phyloP scores from a whole-genome alignment of 2,113 vertebrate genomes.

The Poecilia latipinna region DNA sequence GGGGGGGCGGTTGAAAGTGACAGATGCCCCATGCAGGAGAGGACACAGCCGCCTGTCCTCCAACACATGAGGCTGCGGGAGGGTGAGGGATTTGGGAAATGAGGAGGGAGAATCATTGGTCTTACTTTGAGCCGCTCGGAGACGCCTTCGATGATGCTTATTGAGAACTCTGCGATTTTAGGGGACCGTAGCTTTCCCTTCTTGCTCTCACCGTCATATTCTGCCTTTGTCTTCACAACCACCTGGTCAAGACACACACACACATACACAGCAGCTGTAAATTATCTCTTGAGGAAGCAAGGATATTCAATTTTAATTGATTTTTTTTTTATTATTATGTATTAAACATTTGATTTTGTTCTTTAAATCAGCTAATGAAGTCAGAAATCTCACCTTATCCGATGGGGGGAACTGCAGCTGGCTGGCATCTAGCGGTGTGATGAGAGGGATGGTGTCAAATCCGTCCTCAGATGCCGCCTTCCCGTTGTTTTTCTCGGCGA shows the following conservation, averaged over 20 bases:
- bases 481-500: conserved; percentile 88
- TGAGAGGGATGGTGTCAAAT: conserved; percentile 95
- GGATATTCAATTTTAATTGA: neutral
- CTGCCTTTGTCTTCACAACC: conserved; percentile 95
- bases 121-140: conserved; percentile 95
- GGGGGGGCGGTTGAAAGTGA: conserved; percentile 1
- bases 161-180: conserved; percentile 93
- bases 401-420: conserved; percentile 93
- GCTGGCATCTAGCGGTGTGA: conserved; percentile 93
- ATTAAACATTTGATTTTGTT: neutral
- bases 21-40: conserved; percentile 28
- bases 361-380: neutral
- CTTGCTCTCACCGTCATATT: conserved; percentile 90
- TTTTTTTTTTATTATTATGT: neutral
- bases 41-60: conserved; percentile 23
- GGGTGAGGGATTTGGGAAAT: conserved; percentile 7
- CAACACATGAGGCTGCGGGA: conserved; percentile 13
- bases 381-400: conserved; percentile 85
- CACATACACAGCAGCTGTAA: neutral
- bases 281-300: neutral
- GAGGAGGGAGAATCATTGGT: neutral
- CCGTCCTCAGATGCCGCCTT: conserved; percentile 90
- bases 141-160: conserved; percentile 92
- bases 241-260: conserved; percentile 77
- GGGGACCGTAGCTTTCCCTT: conserved; percentile 88